Evolutionary conservation across 2,113 vertebrate species (phyloP).

Genomic region (Phyllopteryx taeniolatus): DNA sequence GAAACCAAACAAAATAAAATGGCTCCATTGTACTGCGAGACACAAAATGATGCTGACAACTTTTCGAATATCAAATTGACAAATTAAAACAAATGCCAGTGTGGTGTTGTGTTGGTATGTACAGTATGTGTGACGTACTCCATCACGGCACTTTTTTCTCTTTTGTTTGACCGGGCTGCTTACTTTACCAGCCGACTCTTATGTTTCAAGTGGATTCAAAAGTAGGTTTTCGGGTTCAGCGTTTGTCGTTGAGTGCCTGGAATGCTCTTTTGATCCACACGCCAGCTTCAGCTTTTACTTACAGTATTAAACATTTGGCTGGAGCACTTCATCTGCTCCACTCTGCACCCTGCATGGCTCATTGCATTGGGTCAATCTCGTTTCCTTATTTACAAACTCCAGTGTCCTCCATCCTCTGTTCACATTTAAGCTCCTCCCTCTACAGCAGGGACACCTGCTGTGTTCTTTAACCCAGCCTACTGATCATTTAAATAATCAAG

Average conservation of each 20-base stretch:
- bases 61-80: background rate
- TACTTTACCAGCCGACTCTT: background rate
- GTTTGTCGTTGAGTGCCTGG: background rate
- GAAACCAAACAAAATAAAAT: background rate
- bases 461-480: too few species aligned
- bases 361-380: background rate
- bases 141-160: constrained; percentile 57
- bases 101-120: constrained; percentile 52
- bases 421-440: constrained; percentile 13
- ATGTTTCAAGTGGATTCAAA: background rate
- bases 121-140: constrained; percentile 59
- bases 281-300: constrained; percentile 13
- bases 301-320: constrained; percentile 11
- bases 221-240: background rate
- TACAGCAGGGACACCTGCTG: background rate
- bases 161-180: constrained; percentile 20
- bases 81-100: constrained; percentile 36
- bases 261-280: constrained; percentile 9
- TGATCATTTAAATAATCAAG: too few species aligned
- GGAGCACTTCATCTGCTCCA: constrained; percentile 35
- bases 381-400: constrained; percentile 20
- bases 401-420: background rate
- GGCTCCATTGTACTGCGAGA: constrained; percentile 2
- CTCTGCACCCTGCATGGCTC: constrained; percentile 57
- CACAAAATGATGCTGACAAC: background rate